Percentiles rank a stretch among this genome's conserved stretches.
Conservation (phyloP, 2,888 invertebrate species). For the Resseliella maxima region DNA sequence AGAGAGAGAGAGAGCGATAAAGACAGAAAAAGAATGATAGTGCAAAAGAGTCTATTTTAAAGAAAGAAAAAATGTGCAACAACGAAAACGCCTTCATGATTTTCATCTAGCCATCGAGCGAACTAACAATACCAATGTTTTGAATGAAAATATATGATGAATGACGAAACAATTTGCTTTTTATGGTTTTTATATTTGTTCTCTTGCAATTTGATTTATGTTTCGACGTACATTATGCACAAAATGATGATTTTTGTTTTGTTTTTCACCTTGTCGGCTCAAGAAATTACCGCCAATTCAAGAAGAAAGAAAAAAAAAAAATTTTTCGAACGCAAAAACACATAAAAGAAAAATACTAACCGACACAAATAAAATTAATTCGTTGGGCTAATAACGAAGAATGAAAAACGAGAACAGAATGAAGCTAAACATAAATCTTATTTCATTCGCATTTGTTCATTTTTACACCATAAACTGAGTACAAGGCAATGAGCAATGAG, state of each 20-base stretch:
- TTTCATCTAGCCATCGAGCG: background rate
- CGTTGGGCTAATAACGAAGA: constrained; percentile 6
- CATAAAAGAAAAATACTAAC: background rate
- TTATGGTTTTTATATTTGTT: background rate
- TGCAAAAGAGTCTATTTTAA: too few relatives aligned
- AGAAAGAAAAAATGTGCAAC: too few relatives aligned
- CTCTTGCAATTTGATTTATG: background rate
- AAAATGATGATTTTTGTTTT: constrained; percentile 37
- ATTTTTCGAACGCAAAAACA: background rate
- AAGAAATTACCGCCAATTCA: background rate
- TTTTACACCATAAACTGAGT: background rate
- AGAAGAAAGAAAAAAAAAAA: background rate
- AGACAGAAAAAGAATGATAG: too few relatives aligned
- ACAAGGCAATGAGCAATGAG: background rate
- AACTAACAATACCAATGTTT: background rate
- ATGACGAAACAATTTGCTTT: background rate
- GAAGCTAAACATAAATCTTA: constrained; percentile 32
- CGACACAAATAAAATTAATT: constrained; percentile 18
- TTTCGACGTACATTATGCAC: background rate
- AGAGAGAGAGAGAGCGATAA: too few relatives aligned
- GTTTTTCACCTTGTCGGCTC: constrained; percentile 15
- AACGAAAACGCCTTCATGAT: background rate
- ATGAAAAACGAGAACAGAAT: too few relatives aligned
- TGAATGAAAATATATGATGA: background rate
- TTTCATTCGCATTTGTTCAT: background rate